A percentile compares a stretch with the other conserved stretches of the same genome.
Conservation (phyloP, 2,797 vertebrate species). For the Phoxinus dragarum region DNA sequence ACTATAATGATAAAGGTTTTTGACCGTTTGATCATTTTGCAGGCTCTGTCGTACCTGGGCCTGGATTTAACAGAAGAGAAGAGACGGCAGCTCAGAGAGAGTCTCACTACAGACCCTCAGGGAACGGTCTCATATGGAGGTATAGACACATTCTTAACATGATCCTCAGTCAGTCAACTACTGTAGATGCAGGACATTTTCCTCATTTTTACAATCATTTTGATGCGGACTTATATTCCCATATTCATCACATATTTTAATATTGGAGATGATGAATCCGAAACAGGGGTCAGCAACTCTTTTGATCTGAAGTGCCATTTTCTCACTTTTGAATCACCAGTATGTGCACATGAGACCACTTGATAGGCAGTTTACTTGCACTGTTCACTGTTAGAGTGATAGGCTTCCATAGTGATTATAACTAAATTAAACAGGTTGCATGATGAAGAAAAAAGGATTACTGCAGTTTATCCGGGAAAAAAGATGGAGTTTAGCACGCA, state of each 20-base stretch:
- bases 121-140: constrained; percentile 90
- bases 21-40: constrained; percentile 26
- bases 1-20: not conserved
- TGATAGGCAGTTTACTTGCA: not conserved
- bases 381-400: not conserved
- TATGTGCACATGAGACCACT: not conserved
- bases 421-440: constrained; percentile 3
- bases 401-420: not conserved
- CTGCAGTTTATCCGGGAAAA: not conserved
- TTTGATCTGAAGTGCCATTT: not conserved
- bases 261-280: not conserved
- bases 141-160: constrained; percentile 60
- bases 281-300: not conserved
- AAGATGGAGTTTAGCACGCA: not conserved
- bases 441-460: not conserved
- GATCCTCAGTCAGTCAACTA: not conserved
- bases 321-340: not conserved
- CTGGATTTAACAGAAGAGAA: constrained; percentile 86
- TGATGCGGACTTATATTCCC: not conserved
- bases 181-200: not conserved
- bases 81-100: constrained; percentile 80
- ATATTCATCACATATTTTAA: not conserved
- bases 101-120: constrained; percentile 84
- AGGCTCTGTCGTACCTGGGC: constrained; percentile 88
- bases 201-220: not conserved